Evolutionary conservation across 2,797 vertebrate genomes (phyloP).

Genomic region (Carapus acus): DNA sequence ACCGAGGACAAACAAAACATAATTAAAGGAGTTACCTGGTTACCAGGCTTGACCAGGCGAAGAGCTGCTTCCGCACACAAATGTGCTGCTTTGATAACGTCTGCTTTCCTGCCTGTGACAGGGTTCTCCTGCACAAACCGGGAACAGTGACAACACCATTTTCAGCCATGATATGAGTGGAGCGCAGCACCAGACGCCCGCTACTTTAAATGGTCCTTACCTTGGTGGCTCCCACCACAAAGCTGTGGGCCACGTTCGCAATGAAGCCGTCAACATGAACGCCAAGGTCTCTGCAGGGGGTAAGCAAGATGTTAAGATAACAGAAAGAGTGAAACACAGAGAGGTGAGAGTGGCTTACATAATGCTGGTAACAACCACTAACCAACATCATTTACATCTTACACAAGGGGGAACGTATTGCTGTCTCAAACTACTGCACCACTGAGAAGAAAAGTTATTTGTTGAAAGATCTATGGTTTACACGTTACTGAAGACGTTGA

Average conservation of each 20-base stretch:
- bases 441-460: no score
- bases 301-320: no score
- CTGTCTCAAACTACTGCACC: no score
- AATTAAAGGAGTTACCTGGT: no score
- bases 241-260: conserved; percentile 91
- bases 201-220: no score
- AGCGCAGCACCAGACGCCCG: not conserved
- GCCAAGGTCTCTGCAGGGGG: conserved; percentile 82
- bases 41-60: conserved; percentile 92
- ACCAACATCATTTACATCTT: no score
- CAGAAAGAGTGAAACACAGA: conserved; percentile 6
- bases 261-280: conserved; percentile 97
- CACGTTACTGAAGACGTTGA: no score
- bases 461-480: no score
- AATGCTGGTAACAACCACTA: no score
- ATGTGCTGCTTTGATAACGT: conserved; percentile 91
- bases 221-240: conserved; percentile 85
- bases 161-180: not conserved
- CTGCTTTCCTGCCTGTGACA: conserved; percentile 86
- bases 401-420: no score
- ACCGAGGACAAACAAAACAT: not conserved
- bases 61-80: conserved; percentile 93
- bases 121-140: conserved; percentile 76
- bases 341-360: no score
- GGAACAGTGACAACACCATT: not conserved